phyloP scores from a whole-genome alignment of 2,113 vertebrate genomes.

The Oryzias melastigma region DNA sequence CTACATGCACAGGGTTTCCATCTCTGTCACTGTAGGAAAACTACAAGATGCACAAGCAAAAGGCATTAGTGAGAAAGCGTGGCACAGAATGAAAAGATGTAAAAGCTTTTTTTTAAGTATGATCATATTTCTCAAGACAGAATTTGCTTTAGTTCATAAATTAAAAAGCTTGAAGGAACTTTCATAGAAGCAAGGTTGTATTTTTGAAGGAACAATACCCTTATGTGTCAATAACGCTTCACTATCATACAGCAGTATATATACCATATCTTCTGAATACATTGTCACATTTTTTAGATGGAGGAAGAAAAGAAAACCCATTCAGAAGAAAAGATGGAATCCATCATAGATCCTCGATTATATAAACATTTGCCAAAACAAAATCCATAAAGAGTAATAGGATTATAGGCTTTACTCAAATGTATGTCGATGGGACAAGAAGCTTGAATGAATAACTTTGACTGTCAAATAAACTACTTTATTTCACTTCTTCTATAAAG shows the following conservation, averaged over 20 bases:
- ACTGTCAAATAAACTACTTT: constrained; percentile 9
- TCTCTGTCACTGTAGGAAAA: constrained; percentile 87
- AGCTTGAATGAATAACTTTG: constrained; percentile 28
- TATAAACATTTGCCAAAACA: no score
- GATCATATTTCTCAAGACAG: no score
- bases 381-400: no score
- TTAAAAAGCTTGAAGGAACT: not conserved
- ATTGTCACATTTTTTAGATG: no score
- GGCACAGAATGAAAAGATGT: not conserved
- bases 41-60: constrained; percentile 60
- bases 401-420: no score
- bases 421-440: constrained; percentile 11
- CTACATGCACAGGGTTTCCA: constrained; percentile 79
- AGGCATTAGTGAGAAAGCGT: constrained; percentile 2
- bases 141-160: not conserved
- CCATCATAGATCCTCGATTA: no score
- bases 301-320: no score
- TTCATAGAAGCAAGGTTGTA: not conserved
- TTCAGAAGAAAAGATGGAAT: no score
- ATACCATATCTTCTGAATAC: no score
- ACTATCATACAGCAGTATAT: no score
- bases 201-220: no score
- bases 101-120: not conserved
- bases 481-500: constrained; percentile 17
- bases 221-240: no score